Evolutionary conservation across 1,140 invertebrate genomes (phyloP).

Genomic region (Hermatobates lingyangjiaoensis): DNA sequence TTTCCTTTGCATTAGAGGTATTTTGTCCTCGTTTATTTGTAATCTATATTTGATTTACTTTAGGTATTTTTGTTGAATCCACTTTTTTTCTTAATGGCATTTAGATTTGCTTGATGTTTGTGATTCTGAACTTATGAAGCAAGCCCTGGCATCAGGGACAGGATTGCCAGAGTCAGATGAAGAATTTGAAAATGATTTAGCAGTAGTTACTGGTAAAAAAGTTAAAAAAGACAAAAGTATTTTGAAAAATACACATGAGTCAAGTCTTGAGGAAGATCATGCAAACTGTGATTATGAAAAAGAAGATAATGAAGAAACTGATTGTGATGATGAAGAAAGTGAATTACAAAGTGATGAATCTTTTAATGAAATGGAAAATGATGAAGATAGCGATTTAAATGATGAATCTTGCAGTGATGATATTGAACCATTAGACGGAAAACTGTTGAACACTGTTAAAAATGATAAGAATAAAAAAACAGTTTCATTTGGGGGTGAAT

Average conservation of each 20-base stretch:
- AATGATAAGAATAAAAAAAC: background rate
- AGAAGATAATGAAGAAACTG: slow-evolving; percentile 15
- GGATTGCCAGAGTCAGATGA: slow-evolving; percentile 36
- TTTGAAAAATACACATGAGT: slow-evolving; percentile 10
- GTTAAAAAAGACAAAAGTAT: slow-evolving; percentile 9
- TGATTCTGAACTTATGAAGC: slow-evolving; percentile 45
- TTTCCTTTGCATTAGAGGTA: background rate
- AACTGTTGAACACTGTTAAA: background rate
- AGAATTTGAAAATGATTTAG: slow-evolving; percentile 44
- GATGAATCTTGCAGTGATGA: slow-evolving; percentile 27
- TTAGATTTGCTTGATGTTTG: slow-evolving; percentile 61
- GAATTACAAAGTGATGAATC: slow-evolving; percentile 23
- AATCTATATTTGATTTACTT: no score
- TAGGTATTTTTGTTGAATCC: slow-evolving; percentile 8
- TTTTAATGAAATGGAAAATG: slow-evolving; percentile 15
- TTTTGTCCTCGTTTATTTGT: slow-evolving; percentile 8
- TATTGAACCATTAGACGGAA: slow-evolving; percentile 13
- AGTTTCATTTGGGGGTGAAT: slow-evolving; percentile 10
- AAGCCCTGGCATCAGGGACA: slow-evolving; percentile 37
- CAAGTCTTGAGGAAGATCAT: slow-evolving; percentile 13
- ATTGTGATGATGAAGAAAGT: slow-evolving; percentile 18
- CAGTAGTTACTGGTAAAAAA: slow-evolving; percentile 24
- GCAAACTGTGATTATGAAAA: slow-evolving; percentile 13
- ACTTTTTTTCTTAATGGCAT: slow-evolving; percentile 9
- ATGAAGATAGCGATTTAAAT: slow-evolving; percentile 21